These are phyloP conservation scores for Pachliopta kotzebuea DNA, from an alignment of 2,888 invertebrate species.

Conservation along the genomic window DNA sequence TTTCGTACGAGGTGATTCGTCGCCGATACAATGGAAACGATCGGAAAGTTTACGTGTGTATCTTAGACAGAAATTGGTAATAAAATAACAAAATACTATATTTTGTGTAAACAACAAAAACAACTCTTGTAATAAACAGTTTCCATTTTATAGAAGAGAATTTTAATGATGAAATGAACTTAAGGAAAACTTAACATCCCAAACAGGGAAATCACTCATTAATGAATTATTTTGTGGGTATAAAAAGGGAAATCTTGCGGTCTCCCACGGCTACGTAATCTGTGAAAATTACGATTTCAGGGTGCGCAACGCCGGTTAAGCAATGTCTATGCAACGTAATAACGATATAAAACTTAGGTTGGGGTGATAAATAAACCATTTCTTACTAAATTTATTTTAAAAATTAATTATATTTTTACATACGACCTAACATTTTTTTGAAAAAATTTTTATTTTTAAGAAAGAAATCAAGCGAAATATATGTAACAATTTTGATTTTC, in stretches of 20 bases:
- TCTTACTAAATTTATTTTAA: slow-evolving; percentile 11
- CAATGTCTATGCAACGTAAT: slow-evolving; percentile 16
- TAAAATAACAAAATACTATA: too few species aligned
- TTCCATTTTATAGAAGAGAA: background rate
- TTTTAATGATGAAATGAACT: background rate
- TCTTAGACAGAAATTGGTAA: background rate
- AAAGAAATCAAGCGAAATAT: too few species aligned
- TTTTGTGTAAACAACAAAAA: too few species aligned
- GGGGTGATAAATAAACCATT: background rate
- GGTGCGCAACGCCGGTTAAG: slow-evolving; percentile 19
- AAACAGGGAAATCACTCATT: background rate
- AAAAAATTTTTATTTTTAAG: too few species aligned
- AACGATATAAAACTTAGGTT: slow-evolving; percentile 7
- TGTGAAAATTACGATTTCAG: slow-evolving; percentile 26
- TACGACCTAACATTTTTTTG: background rate
- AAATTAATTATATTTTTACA: background rate
- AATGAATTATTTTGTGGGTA: background rate
- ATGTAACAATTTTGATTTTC: too few species aligned
- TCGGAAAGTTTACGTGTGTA: background rate
- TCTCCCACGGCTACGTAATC: slow-evolving; percentile 13
- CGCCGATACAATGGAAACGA: slow-evolving; percentile 12
- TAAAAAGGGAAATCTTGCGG: slow-evolving; percentile 11
- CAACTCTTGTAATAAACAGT: too few species aligned
- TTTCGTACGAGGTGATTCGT: slow-evolving; percentile 21
- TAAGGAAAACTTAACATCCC: background rate